These are phyloP conservation scores for Drosophila pallidifrons DNA, from an alignment of 1,140 invertebrate genomes.

Conservation along the genomic window DNA sequence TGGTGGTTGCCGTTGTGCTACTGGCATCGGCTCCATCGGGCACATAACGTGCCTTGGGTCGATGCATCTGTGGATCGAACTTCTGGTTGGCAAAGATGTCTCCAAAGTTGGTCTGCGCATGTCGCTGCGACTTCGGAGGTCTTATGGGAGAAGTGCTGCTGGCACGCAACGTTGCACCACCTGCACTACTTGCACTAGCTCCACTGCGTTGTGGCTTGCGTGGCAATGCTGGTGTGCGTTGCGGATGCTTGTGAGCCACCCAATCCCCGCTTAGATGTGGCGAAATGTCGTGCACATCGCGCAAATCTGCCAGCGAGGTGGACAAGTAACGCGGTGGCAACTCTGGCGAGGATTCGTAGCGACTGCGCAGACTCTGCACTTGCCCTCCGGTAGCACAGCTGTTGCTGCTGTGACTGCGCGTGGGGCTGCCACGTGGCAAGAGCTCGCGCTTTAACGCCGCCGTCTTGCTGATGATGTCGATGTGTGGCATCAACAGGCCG, in stretches of 20 bases:
- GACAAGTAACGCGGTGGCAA: conserved; percentile 86
- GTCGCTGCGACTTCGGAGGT: conserved; percentile 67
- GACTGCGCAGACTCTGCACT: conserved; percentile 89
- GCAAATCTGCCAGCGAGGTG: conserved; percentile 91
- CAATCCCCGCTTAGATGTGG: conserved; percentile 91
- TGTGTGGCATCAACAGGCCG: conserved; percentile 92
- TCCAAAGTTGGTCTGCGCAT: conserved; percentile 78
- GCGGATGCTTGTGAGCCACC: conserved; percentile 91
- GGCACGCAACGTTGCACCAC: conserved; percentile 45
- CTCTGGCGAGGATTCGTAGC: conserved; percentile 87
- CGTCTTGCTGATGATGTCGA: conserved; percentile 94
- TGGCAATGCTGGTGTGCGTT: conserved; percentile 73
- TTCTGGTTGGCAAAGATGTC: conserved; percentile 89
- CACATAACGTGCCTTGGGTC: conserved; percentile 91
- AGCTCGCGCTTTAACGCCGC: conserved; percentile 88
- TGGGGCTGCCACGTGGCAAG: conserved; percentile 73
- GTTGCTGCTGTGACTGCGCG: conserved; percentile 84
- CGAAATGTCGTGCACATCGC: conserved; percentile 91
- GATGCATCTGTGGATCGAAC: conserved; percentile 91
- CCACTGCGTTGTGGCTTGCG: conserved; percentile 37
- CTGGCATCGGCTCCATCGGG: conserved; percentile 85
- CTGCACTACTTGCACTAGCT: background rate
- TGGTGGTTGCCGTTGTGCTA: conserved; percentile 14
- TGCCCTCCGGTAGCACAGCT: conserved; percentile 85
- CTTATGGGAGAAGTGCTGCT: conserved; percentile 68